These are phyloP conservation scores for Scaptodrosophila lebanonensis DNA, from an alignment of 1,140 invertebrate genomes.

Conservation along the genomic window DNA sequence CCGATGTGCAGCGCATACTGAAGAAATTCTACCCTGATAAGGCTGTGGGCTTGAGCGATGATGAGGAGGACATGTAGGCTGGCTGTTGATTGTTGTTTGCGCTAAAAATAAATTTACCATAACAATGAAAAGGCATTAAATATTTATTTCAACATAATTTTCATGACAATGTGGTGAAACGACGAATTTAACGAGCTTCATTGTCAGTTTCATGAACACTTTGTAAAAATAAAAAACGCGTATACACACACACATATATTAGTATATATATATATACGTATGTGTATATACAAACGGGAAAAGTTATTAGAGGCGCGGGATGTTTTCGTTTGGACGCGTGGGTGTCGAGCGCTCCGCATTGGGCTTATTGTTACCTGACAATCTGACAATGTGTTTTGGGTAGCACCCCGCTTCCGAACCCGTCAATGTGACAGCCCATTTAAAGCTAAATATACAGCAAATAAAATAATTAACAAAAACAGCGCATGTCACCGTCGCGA, in stretches of 20 bases:
- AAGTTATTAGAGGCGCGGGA: no score
- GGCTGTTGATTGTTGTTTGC: no score
- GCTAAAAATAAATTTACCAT: background rate
- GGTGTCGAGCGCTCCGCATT: conserved; percentile 17
- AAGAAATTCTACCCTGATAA: conserved; percentile 73
- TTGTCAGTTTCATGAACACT: conserved; percentile 7
- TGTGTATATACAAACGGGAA: no score
- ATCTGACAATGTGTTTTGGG: background rate
- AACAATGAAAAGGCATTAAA: conserved; percentile 15
- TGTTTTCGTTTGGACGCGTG: background rate
- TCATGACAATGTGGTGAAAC: conserved; percentile 25
- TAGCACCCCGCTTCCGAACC: no score
- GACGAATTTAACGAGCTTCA: conserved; percentile 23
- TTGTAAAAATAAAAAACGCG: no score
- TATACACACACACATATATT: background rate
- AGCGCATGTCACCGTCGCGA: no score
- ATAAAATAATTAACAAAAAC: no score
- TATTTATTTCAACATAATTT: conserved; percentile 10
- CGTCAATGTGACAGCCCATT: no score
- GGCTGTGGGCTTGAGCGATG: conserved; percentile 14
- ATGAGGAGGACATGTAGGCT: conserved; percentile 21
- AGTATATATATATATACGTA: background rate
- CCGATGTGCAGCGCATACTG: conserved; percentile 47
- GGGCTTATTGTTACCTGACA: conserved; percentile 1
- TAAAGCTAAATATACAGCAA: no score